phyloP scores from a whole-genome alignment of 1,140 invertebrate genomes.

The Aporrectodea caliginosa region DNA sequence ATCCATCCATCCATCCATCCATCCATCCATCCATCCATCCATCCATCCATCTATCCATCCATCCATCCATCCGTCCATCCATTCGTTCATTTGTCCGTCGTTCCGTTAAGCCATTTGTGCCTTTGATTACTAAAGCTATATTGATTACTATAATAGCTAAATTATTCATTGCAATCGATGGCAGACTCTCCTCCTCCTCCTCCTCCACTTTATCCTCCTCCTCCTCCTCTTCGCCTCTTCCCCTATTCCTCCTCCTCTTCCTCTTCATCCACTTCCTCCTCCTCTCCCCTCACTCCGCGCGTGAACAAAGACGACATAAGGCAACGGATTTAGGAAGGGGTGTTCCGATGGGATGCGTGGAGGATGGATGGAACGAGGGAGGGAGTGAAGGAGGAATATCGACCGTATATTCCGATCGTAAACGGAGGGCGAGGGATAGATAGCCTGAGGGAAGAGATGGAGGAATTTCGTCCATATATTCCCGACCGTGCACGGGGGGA shows the following conservation, averaged over 20 bases:
- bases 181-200: background rate
- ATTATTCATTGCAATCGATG: background rate
- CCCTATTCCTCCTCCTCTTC: background rate
- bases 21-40: too few species aligned
- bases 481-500: background rate
- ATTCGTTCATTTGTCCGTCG: background rate
- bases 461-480: background rate
- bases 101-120: background rate
- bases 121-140: too few species aligned
- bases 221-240: background rate
- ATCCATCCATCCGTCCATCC: background rate
- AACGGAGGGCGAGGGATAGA: too few species aligned
- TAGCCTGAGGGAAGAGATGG: too few species aligned
- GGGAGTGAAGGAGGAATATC: background rate
- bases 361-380: background rate
- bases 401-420: background rate
- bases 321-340: too few species aligned
- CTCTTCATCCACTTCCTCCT: background rate
- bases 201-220: background rate
- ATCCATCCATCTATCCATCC: too few species aligned
- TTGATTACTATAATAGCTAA: too few species aligned
- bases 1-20: too few species aligned
- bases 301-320: too few species aligned
- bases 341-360: background rate
- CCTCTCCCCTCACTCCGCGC: too few species aligned